Conservation (phyloP, 1,140 invertebrate species). For the Heterodera carotae region DNA sequence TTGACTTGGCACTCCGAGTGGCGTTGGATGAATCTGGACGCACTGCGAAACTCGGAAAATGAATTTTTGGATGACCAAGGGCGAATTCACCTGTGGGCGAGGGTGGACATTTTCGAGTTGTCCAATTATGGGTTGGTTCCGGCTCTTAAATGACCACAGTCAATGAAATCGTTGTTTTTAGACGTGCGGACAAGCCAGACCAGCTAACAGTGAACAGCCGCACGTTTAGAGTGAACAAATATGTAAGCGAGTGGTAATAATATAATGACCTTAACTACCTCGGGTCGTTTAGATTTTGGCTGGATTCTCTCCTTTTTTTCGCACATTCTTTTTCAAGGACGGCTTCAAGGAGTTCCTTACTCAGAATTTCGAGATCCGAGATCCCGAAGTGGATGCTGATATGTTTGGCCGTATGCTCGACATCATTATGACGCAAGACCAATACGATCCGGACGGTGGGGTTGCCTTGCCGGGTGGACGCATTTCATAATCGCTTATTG, state of each 20-base stretch:
- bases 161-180: not conserved
- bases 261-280: not conserved
- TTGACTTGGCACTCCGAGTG: not conserved
- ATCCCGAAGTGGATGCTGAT: conserved; percentile 1
- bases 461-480: not conserved
- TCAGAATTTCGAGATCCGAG: conserved; percentile 6
- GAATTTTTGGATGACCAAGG: conserved; percentile 13
- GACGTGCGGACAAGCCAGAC: not conserved
- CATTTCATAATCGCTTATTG: not conserved
- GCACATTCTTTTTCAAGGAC: conserved; percentile 14
- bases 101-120: not conserved
- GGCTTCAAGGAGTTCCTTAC: conserved; percentile 12
- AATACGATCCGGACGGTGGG: not conserved
- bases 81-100: not conserved
- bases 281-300: not conserved
- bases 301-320: not conserved
- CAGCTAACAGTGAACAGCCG: not conserved
- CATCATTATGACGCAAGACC: not conserved
- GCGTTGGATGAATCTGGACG: not conserved
- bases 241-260: not conserved
- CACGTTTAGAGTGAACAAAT: not conserved
- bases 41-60: not conserved
- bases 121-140: conserved; percentile 3
- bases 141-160: not conserved
- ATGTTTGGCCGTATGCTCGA: conserved; percentile 7